These are phyloP conservation scores for Anoplophora glabripennis DNA, from an alignment of 1,140 invertebrate genomes.

Conservation along the genomic window DNA sequence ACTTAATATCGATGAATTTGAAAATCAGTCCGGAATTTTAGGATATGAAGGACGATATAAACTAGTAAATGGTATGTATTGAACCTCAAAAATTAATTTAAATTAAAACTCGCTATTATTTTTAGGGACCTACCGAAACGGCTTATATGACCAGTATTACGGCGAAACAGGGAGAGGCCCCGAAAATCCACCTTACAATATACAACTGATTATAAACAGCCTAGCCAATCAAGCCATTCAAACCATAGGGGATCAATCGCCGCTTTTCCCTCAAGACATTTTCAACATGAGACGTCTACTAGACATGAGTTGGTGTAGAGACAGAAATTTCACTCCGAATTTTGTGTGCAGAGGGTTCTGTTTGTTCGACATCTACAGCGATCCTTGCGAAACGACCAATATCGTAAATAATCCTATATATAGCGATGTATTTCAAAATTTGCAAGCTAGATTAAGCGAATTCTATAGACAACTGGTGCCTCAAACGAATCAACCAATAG, in stretches of 20 bases:
- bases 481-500: slow-evolving; percentile 38
- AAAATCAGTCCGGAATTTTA: slow-evolving; percentile 66
- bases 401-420: slow-evolving; percentile 55
- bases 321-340: background rate
- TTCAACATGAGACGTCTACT: background rate
- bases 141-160: slow-evolving; percentile 75
- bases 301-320: slow-evolving; percentile 20
- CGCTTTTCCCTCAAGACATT: slow-evolving; percentile 22
- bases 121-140: slow-evolving; percentile 58
- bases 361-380: slow-evolving; percentile 72
- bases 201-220: slow-evolving; percentile 50
- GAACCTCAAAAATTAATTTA: background rate
- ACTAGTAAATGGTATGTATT: slow-evolving; percentile 48
- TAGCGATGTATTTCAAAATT: slow-evolving; percentile 37
- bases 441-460: slow-evolving; percentile 38
- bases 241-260: slow-evolving; percentile 50
- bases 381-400: slow-evolving; percentile 84
- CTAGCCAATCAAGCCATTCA: slow-evolving; percentile 52
- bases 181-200: slow-evolving; percentile 52
- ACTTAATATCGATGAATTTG: slow-evolving; percentile 87
- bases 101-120: slow-evolving; percentile 54
- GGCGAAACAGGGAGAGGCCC: slow-evolving; percentile 65
- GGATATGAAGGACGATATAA: slow-evolving; percentile 78
- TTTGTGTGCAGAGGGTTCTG: slow-evolving; percentile 51
- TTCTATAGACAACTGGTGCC: slow-evolving; percentile 41